Percentiles rank a stretch among this genome's conserved stretches.
phyloP scores from a whole-genome alignment of 2,888 invertebrate genomes.

The Seira ritae region DNA sequence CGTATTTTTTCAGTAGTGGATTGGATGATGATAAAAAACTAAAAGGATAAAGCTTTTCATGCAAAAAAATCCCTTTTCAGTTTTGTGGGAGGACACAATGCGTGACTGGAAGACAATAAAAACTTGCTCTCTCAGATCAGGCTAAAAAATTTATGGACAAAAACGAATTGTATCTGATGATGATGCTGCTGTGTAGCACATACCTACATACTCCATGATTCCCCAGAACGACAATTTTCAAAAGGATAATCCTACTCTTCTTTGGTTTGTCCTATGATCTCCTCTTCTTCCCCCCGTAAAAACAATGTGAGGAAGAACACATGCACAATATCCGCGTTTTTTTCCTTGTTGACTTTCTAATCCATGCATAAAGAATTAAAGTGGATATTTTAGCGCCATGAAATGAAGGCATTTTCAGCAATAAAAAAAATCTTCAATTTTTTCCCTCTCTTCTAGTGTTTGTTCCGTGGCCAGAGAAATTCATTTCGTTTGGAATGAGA shows the following conservation, averaged over 20 bases:
- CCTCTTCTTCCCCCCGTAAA: no score
- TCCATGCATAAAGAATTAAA: conserved; percentile 14
- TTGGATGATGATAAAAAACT: neutral
- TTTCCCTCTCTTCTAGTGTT: neutral
- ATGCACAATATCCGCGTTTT: neutral
- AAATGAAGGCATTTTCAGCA: neutral
- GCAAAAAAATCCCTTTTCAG: neutral
- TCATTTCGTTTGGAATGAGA: neutral
- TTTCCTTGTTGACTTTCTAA: conserved; percentile 37
- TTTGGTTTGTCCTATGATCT: no score
- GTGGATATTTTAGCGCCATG: conserved; percentile 2
- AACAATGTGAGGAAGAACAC: neutral
- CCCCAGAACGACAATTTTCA: neutral
- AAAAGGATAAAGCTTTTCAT: conserved; percentile 17
- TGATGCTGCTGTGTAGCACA: neutral
- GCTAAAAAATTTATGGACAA: neutral
- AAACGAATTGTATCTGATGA: neutral
- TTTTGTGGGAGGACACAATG: conserved; percentile 1
- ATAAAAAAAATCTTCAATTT: neutral
- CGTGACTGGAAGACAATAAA: conserved; percentile 6
- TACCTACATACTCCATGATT: neutral
- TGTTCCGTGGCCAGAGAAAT: conserved; percentile 7
- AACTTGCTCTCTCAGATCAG: neutral
- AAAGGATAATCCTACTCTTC: neutral
- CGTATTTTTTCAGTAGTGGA: neutral